These are phyloP conservation scores for Tanytarsus gracilentus DNA, from an alignment of 2,888 invertebrate genomes.

Conservation along the genomic window DNA sequence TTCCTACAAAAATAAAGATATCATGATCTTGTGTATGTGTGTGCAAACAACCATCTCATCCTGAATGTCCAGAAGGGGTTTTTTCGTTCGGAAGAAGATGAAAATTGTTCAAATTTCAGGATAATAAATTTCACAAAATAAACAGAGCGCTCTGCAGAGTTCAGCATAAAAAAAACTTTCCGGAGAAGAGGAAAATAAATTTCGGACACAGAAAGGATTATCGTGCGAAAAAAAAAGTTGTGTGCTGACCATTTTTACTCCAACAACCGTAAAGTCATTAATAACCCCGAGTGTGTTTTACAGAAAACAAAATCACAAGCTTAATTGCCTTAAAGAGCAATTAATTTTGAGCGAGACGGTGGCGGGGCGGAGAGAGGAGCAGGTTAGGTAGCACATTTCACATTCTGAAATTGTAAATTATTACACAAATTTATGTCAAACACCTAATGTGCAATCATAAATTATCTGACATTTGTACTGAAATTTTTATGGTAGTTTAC, in stretches of 20 bases:
- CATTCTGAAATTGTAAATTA: slow-evolving; percentile 7
- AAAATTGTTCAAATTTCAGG: slow-evolving; percentile 2
- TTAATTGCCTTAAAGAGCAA: background rate
- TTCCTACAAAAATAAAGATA: too few species aligned
- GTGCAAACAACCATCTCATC: too few species aligned
- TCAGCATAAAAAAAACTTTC: background rate
- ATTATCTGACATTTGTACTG: background rate
- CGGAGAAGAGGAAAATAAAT: background rate
- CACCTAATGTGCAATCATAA: background rate
- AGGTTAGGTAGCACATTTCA: too few species aligned
- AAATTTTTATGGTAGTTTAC: too few species aligned
- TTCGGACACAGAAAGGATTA: background rate
- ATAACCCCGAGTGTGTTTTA: background rate
- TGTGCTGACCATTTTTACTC: background rate
- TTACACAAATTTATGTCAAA: background rate
- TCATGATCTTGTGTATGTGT: too few species aligned
- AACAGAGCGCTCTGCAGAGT: slow-evolving; percentile 4
- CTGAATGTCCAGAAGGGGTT: slow-evolving; percentile 7
- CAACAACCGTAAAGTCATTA: background rate
- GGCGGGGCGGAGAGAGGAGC: background rate
- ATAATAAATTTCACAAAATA: slow-evolving; percentile 8
- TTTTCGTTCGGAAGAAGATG: background rate
- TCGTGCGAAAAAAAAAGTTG: background rate
- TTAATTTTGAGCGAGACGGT: background rate
- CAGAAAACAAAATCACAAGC: background rate